A percentile compares a stretch with the other conserved stretches of the same genome.
These are phyloP conservation scores for Drosophila bipectinata DNA, from an alignment of 1,140 invertebrate genomes.

Conservation along the genomic window DNA sequence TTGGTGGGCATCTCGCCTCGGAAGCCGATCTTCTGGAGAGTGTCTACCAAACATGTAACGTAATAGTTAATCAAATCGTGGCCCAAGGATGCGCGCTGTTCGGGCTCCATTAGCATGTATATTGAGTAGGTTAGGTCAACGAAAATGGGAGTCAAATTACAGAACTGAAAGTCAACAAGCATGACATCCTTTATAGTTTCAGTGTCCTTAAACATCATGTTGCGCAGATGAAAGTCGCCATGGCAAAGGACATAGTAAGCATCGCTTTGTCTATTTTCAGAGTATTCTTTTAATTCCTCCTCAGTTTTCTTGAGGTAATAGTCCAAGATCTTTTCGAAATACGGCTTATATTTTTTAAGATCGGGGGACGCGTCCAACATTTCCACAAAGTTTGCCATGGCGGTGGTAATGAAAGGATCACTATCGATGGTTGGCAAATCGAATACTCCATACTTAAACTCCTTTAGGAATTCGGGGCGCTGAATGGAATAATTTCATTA, in stretches of 20 bases:
- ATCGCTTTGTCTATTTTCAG: conserved; percentile 15
- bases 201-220: conserved; percentile 65
- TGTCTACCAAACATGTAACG: conserved; percentile 37
- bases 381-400: conserved; percentile 38
- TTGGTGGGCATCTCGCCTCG: conserved; percentile 48
- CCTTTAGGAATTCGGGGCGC: conserved; percentile 37
- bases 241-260: conserved; percentile 53
- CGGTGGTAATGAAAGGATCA: conserved; percentile 36
- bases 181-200: conserved; percentile 47
- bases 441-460: conserved; percentile 32
- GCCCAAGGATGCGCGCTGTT: conserved; percentile 44
- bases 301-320: conserved; percentile 5
- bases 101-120: conserved; percentile 52
- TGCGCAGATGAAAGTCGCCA: conserved; percentile 63
- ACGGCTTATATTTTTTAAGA: conserved; percentile 42
- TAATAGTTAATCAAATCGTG: conserved; percentile 52
- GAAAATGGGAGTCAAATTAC: conserved; percentile 38
- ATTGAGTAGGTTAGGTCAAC: conserved; percentile 57
- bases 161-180: conserved; percentile 62
- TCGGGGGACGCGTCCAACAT: conserved; percentile 44
- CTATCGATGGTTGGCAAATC: conserved; percentile 8
- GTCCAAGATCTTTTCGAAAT: conserved; percentile 40
- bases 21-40: conserved; percentile 51
- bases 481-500: background rate
- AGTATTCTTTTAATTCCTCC: conserved; percentile 39